A percentile compares a stretch with the other conserved stretches of the same genome.
phyloP scores from a whole-genome alignment of 1,140 invertebrate genomes.

The Protaetia brevitarsis region DNA sequence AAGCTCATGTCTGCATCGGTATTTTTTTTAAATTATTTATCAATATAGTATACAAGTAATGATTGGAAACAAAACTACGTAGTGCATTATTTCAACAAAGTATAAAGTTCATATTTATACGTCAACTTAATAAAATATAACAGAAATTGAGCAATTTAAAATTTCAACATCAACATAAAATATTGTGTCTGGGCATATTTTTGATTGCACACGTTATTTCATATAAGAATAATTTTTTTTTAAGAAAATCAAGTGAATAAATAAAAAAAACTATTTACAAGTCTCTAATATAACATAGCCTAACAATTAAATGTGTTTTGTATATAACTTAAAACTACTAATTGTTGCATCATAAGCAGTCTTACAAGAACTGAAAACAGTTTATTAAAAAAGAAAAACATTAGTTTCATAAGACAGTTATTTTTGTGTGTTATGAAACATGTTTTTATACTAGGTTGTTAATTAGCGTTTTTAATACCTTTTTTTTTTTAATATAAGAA shows the following conservation, averaged over 20 bases:
- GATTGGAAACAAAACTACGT: background rate
- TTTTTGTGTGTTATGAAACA: no score
- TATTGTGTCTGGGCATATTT: background rate
- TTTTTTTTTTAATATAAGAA: no score
- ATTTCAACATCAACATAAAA: background rate
- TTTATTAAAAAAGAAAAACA: no score
- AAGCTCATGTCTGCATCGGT: background rate
- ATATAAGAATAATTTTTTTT: conserved; percentile 1
- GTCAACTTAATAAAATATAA: background rate
- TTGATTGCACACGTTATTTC: background rate
- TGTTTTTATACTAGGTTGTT: no score
- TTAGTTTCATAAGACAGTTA: no score
- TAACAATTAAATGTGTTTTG: background rate
- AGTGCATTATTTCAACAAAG: background rate
- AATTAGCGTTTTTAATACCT: no score
- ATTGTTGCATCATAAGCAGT: no score
- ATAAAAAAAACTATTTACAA: background rate
- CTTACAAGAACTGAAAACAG: no score
- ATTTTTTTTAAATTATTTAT: background rate
- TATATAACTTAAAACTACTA: no score
- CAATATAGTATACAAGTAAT: background rate
- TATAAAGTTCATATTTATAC: background rate
- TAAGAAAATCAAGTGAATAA: background rate
- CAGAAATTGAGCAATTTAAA: conserved; percentile 6
- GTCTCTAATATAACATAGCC: background rate